Conservation (phyloP, 2,797 vertebrate species). For the Ctenochaetus hawaiiensis region DNA sequence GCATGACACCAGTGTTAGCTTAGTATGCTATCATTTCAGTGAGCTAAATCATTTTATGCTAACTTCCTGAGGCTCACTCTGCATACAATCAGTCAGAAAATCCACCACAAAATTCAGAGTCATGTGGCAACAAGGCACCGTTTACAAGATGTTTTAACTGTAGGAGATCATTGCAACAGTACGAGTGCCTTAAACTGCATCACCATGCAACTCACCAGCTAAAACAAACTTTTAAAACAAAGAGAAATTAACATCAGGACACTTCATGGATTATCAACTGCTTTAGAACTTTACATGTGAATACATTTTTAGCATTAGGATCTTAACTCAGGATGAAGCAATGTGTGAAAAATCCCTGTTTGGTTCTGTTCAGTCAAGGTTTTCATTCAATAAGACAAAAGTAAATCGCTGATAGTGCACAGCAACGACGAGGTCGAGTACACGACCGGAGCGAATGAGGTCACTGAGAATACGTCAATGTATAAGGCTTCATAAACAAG, state of each 20-base stretch:
- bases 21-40: too few species aligned
- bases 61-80: too few species aligned
- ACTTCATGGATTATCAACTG: neutral
- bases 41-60: too few species aligned
- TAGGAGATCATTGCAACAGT: neutral
- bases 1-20: too few species aligned
- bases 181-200: neutral
- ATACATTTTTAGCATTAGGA: neutral
- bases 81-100: too few species aligned
- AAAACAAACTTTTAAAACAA: neutral
- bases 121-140: neutral
- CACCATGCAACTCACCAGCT: neutral
- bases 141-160: neutral
- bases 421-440: neutral
- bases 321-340: conserved; percentile 13
- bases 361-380: conserved; percentile 29
- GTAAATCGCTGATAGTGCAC: conserved; percentile 25
- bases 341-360: conserved; percentile 17
- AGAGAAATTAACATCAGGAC: neutral
- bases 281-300: neutral
- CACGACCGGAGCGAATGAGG: conserved; percentile 40
- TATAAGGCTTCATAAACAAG: conserved; percentile 20
- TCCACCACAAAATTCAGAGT: too few species aligned
- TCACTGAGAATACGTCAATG: conserved; percentile 36
- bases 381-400: conserved; percentile 63